Base-by-base conservation (phyloP, 2,797 vertebrate genomes). In the Amblyopsis hoosieri region DNA sequence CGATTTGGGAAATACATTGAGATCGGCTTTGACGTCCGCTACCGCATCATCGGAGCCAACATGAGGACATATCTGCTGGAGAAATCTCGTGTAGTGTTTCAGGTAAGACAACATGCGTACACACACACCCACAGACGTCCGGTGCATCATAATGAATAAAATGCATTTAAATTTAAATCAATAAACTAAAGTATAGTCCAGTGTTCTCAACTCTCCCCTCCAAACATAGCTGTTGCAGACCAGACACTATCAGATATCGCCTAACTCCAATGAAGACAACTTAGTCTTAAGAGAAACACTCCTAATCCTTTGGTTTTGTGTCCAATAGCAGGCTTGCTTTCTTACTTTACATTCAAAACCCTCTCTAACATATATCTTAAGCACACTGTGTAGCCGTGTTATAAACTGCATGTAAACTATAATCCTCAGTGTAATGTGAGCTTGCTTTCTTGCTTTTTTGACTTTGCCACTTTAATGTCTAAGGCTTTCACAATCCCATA, bases 41-140 rank as follows among this genome's bases (percentile, higher is more conserved):
- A 93, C 76, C 94, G 94, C 52, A 99, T 99, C 87, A 95, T 95
- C 12, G 97, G 98, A 54, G 98, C 97, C 80, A 98, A 99, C 85
- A 99, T 99, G 98, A 97, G 98, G 86, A 99, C 98, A 51, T 99
- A 99, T 81, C 95, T 99, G 58, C 90, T 99, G 82, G 98, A 99
- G 85, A 99, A 99, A 75, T 99, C 98, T 2, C 91, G 97, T 73
- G 97, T 99, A 73, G 95, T 99, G 10, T 99, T 99, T 83, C 97
- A 99, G 94, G 98, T 98, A 91, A 92, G 85, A 15, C 1, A 51
- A 45, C 19, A 29, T 23, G 61, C 45, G 3, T 37, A 45, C 19
- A 10, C 61, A 48, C 2, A 31, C 63, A 60, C 64, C 5, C 54
- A 31, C 13, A 31, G 6, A 19, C 19, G n/a, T 31, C 6, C n/a